Percentiles rank a stretch among this genome's conserved stretches.
These are phyloP conservation scores for Poliocrania exsul DNA, from an alignment of 2,797 vertebrate genomes.

Conservation along the genomic window DNA sequence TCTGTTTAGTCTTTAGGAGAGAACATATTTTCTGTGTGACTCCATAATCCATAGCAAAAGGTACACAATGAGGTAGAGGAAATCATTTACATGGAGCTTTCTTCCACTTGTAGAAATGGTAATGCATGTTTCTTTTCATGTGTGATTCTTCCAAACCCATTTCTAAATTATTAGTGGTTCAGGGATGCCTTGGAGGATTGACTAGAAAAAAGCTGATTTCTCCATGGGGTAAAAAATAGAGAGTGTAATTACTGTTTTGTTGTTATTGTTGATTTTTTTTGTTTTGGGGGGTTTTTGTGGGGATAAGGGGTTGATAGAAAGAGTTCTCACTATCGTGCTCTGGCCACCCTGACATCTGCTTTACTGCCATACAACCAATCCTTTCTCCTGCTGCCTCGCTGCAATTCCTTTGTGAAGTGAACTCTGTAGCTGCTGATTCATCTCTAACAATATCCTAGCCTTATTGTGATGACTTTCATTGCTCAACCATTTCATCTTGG, in stretches of 20 bases:
- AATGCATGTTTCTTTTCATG: background rate
- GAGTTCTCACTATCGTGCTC: background rate
- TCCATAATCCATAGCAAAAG: background rate
- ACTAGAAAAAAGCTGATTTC: background rate
- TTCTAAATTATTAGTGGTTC: background rate
- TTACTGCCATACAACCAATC: background rate
- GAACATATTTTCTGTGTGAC: background rate
- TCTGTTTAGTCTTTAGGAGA: background rate
- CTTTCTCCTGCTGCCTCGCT: background rate
- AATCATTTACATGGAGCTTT: background rate
- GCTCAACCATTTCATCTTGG: background rate
- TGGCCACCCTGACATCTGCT: background rate
- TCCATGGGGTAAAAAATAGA: background rate
- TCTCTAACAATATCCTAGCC: background rate
- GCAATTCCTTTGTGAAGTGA: background rate
- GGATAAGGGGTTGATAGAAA: background rate
- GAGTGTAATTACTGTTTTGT: background rate
- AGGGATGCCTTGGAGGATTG: background rate
- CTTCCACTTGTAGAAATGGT: background rate
- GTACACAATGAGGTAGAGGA: background rate
- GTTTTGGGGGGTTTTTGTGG: fast-evolving
- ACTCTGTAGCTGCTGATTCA: background rate
- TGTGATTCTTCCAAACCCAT: background rate
- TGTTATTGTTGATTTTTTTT: background rate
- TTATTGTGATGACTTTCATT: background rate